phyloP scores from a whole-genome alignment of 2,113 vertebrate species.

The Pluvianellus socialis region DNA sequence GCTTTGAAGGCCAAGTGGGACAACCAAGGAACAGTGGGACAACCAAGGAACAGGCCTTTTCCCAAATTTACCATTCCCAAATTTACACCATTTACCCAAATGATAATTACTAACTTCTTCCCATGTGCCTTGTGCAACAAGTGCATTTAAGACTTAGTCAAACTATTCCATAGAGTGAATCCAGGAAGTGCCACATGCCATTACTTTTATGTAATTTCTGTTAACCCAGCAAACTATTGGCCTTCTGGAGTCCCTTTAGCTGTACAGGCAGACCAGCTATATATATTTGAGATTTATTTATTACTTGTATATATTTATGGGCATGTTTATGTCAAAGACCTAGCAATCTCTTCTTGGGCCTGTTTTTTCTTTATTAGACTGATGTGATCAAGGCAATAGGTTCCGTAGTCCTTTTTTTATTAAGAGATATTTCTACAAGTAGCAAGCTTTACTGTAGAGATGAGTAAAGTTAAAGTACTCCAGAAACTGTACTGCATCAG shows the following conservation, averaged over 20 bases:
- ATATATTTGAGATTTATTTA: not conserved
- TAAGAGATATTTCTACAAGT: not conserved
- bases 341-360: not conserved
- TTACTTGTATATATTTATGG: not conserved
- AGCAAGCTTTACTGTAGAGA: not conserved
- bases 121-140: not conserved
- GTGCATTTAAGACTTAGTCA: not conserved
- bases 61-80: not conserved
- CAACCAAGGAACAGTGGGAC: not conserved
- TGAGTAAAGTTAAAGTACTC: not conserved
- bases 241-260: not conserved
- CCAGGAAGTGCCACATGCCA: not conserved
- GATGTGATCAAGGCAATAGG: not conserved
- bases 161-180: not conserved
- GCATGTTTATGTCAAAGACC: not conserved
- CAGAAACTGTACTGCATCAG: not conserved
- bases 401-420: not conserved
- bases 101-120: not conserved
- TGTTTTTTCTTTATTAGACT: not conserved
- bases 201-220: not conserved
- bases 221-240: not conserved
- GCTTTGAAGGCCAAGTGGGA: not conserved
- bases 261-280: not conserved
- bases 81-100: not conserved
- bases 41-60: not conserved